Evolutionary conservation across 2,888 invertebrate genomes (phyloP).

Genomic region (Sepiola atlantica): DNA sequence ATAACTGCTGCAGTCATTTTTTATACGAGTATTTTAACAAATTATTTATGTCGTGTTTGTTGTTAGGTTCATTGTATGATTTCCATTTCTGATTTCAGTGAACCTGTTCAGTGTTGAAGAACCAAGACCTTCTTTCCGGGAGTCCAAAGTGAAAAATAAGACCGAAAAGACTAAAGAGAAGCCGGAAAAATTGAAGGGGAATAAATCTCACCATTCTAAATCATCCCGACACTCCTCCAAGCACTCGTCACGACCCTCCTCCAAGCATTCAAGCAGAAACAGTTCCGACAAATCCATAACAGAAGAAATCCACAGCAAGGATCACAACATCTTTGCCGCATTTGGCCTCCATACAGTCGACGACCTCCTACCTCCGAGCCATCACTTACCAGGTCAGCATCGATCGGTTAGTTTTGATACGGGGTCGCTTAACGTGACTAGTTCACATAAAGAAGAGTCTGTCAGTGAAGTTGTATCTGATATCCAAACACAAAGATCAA

Average conservation of each 20-base stretch:
- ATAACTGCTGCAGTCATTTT: too few species aligned
- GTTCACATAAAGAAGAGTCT: slow-evolving; percentile 53
- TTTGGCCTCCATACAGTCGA: slow-evolving; percentile 70
- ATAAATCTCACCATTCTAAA: slow-evolving; percentile 44
- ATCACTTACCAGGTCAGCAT: slow-evolving; percentile 53
- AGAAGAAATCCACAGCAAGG: neutral
- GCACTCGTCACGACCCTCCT: neutral
- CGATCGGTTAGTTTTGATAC: slow-evolving; percentile 55
- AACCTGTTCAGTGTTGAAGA: slow-evolving; percentile 18
- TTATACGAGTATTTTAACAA: too few species aligned
- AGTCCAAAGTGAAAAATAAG: neutral
- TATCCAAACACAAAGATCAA: slow-evolving; percentile 53
- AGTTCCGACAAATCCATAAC: neutral
- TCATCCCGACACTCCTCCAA: neutral
- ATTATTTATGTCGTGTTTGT: neutral
- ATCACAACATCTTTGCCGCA: slow-evolving; percentile 57
- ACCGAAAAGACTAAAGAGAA: neutral
- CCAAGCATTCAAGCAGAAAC: neutral
- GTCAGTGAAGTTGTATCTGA: slow-evolving; percentile 59
- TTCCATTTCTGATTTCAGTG: neutral
- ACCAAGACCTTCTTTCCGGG: neutral
- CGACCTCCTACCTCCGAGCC: slow-evolving; percentile 62
- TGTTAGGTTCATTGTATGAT: neutral
- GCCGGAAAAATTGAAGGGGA: neutral
- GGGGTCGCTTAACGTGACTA: neutral